Percentiles rank a stretch among this genome's conserved stretches.
Conservation (phyloP, 1,140 invertebrate genomes). For the silkworm (Bombyx mori) region DNA sequence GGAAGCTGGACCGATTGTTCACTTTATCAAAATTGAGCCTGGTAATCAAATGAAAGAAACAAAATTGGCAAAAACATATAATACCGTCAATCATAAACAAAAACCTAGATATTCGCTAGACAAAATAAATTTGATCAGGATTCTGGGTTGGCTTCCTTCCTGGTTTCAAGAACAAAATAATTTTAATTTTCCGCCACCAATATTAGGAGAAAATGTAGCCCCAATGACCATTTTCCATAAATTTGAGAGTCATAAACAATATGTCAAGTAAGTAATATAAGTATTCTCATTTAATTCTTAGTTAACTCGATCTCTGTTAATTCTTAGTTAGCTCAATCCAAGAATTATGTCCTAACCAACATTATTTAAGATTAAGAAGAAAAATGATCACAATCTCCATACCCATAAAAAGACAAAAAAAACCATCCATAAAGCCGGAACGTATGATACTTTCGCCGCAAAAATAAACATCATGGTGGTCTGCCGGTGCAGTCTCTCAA, state of each 20-base stretch:
- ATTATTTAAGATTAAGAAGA: no score
- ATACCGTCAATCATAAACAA: slow-evolving; percentile 22
- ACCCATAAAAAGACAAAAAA: no score
- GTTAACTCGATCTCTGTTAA: no score
- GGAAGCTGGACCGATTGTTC: slow-evolving; percentile 25
- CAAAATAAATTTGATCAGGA: slow-evolving; percentile 49
- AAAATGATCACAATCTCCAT: no score
- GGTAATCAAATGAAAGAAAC: slow-evolving; percentile 54
- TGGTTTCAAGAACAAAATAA: slow-evolving; percentile 52
- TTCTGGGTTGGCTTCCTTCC: slow-evolving; percentile 52
- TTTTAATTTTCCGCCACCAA: slow-evolving; percentile 44
- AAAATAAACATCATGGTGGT: no score
- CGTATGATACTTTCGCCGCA: no score
- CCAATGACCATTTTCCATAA: slow-evolving; percentile 41
- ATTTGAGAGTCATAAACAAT: slow-evolving; percentile 45
- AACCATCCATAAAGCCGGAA: no score
- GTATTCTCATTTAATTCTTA: no score
- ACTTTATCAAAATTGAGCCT: slow-evolving; percentile 46
- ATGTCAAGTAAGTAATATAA: slow-evolving; percentile 46
- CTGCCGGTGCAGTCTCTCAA: no score
- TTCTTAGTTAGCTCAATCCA: no score
- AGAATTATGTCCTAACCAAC: no score
- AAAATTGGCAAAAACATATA: slow-evolving; percentile 37
- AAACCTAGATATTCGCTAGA: slow-evolving; percentile 43
- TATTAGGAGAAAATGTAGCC: slow-evolving; percentile 43